Conservation (phyloP, 2,888 invertebrate genomes). For the Drosophila tripunctata region DNA sequence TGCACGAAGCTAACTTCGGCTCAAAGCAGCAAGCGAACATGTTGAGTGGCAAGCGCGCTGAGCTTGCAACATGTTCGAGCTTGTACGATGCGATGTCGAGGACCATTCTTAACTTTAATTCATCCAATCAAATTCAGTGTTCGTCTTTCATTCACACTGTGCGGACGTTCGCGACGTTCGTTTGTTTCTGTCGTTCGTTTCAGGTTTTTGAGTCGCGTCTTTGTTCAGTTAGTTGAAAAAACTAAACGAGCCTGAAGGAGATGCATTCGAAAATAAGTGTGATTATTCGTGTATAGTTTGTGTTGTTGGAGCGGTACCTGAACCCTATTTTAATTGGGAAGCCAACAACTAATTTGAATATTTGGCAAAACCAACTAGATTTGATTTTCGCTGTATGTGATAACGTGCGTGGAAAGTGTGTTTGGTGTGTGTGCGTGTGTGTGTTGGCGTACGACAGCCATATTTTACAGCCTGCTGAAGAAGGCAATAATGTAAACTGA, state of each 20-base stretch:
- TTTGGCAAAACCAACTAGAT: conserved; percentile 39
- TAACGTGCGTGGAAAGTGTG: background rate
- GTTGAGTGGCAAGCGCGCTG: conserved; percentile 34
- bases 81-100: conserved; percentile 18
- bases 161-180: conserved; percentile 54
- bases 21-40: conserved; percentile 38
- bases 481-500: conserved; percentile 69
- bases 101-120: conserved; percentile 60
- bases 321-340: conserved; percentile 22
- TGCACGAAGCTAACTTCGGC: conserved; percentile 37
- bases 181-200: conserved; percentile 17
- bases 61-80: conserved; percentile 43
- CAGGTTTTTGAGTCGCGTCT: conserved; percentile 28
- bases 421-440: conserved; percentile 14
- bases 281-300: conserved; percentile 17
- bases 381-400: conserved; percentile 18
- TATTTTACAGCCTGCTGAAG: conserved; percentile 56
- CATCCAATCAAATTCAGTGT: conserved; percentile 75
- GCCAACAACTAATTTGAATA: conserved; percentile 64
- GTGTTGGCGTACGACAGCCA: conserved; percentile 31
- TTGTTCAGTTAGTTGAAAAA: conserved; percentile 19
- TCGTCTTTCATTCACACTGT: conserved; percentile 65
- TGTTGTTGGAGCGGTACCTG: conserved; percentile 7
- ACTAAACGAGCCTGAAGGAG: background rate
- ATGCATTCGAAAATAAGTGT: conserved; percentile 1